Evolutionary conservation across 2,113 vertebrate genomes (phyloP).

Genomic region (Neotoma lepida): DNA sequence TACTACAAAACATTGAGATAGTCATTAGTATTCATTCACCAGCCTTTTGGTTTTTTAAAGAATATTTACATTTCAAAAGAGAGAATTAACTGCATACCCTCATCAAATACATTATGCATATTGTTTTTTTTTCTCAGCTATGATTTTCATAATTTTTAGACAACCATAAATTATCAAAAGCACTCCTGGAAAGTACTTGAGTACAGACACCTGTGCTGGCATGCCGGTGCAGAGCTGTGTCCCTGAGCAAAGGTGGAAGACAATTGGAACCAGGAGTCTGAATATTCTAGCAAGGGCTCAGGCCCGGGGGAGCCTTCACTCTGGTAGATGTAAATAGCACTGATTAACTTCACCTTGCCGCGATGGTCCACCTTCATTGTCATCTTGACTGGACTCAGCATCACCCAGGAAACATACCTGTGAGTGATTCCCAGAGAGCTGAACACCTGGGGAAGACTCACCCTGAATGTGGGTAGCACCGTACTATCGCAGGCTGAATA

Average conservation of each 20-base stretch:
- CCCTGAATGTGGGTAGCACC: not conserved
- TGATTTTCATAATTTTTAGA: constrained; percentile 48
- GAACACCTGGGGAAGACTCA: too few relatives aligned
- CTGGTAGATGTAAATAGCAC: not conserved
- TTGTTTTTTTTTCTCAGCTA: not conserved
- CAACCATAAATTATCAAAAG: constrained; percentile 36
- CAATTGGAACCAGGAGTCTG: constrained; percentile 8
- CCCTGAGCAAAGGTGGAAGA: not conserved
- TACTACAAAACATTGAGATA: not conserved
- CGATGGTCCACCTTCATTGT: not conserved
- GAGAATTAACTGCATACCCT: not conserved
- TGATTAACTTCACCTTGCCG: not conserved
- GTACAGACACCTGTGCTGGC: not conserved
- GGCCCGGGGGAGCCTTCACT: not conserved
- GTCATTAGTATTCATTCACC: constrained; percentile 27
- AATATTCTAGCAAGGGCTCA: not conserved
- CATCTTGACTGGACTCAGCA: not conserved
- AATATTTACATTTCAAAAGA: constrained; percentile 61
- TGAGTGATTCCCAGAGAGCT: not conserved
- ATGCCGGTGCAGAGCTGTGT: not conserved
- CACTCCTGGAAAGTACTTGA: constrained; percentile 8
- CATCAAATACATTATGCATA: not conserved
- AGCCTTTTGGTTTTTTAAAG: not conserved
- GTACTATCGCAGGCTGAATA: not conserved
- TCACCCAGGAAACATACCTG: not conserved